Percentiles rank a stretch among this genome's conserved stretches.
These are phyloP conservation scores for Orgyia antiqua DNA, from an alignment of 2,888 invertebrate genomes.

Conservation along the genomic window DNA sequence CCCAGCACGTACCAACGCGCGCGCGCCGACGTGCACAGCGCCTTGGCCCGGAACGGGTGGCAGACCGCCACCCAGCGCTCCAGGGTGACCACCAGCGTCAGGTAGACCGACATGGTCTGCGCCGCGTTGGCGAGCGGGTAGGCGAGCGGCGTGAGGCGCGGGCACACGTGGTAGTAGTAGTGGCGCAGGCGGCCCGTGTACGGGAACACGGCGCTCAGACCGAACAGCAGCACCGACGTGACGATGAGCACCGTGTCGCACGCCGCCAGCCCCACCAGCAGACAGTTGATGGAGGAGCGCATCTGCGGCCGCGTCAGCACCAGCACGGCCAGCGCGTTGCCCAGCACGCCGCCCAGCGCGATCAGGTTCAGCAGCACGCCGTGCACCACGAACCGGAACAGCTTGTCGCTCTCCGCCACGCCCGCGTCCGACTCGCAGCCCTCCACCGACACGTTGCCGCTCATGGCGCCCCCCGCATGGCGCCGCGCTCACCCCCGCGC, in stretches of 20 bases:
- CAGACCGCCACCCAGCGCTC: conserved; percentile 97
- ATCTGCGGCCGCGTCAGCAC: conserved; percentile 95
- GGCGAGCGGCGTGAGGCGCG: conserved; percentile 87
- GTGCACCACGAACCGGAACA: conserved; percentile 88
- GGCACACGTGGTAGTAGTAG: conserved; percentile 88
- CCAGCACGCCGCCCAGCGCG: conserved; percentile 90
- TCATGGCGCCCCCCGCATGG: conserved; percentile 24
- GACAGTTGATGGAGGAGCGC: conserved; percentile 96
- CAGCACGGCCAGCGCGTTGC: conserved; percentile 93
- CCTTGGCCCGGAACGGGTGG: conserved; percentile 91
- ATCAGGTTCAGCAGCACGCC: conserved; percentile 89
- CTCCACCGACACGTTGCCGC: conserved; percentile 34
- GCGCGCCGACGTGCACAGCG: conserved; percentile 93
- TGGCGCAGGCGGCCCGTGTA: conserved; percentile 87
- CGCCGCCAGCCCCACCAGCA: conserved; percentile 94
- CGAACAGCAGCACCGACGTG: conserved; percentile 91
- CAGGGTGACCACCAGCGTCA: conserved; percentile 92
- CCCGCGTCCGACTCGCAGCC: conserved; percentile 59
- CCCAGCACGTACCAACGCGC: conserved; percentile 89
- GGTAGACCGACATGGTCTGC: conserved; percentile 96
- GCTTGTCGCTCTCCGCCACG: conserved; percentile 67
- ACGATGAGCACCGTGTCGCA: conserved; percentile 95
- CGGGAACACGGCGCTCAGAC: conserved; percentile 90
- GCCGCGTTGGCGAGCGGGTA: conserved; percentile 92
- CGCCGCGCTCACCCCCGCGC: conserved; percentile 9